These are phyloP conservation scores for Colletes gigas DNA, from an alignment of 1,140 invertebrate genomes.

Conservation along the genomic window DNA sequence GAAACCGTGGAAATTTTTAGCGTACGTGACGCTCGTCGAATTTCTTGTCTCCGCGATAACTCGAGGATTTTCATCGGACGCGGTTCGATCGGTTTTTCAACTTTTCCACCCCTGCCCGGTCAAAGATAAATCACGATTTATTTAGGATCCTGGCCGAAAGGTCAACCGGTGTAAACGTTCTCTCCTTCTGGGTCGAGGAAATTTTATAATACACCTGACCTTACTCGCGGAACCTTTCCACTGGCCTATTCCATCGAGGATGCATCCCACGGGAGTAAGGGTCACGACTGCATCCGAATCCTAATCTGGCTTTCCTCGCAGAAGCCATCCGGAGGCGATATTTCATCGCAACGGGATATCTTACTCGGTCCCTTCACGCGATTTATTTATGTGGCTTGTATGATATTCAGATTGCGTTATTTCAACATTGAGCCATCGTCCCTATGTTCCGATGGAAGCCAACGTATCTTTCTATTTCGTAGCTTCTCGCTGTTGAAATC, in stretches of 20 bases:
- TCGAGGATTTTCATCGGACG: conserved; percentile 23
- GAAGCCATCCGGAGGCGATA: conserved; percentile 66
- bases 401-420: conserved; percentile 62
- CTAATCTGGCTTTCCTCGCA: conserved; percentile 64
- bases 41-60: neutral
- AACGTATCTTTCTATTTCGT: too few species aligned
- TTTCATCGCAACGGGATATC: conserved; percentile 71
- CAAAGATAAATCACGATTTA: conserved; percentile 65
- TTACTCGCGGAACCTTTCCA: conserved; percentile 42
- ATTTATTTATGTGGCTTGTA: conserved; percentile 69
- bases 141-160: conserved; percentile 59
- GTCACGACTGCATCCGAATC: conserved; percentile 69
- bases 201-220: conserved; percentile 64
- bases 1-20: neutral
- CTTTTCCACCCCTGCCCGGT: neutral
- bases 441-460: neutral
- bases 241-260: conserved; percentile 22
- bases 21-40: neutral
- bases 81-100: neutral
- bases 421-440: neutral
- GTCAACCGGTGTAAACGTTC: conserved; percentile 25
- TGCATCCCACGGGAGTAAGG: conserved; percentile 29
- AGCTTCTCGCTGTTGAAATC: too few species aligned
- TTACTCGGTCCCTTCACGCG: conserved; percentile 48
- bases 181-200: conserved; percentile 8